Evolutionary conservation across 2,888 invertebrate genomes (phyloP).

Genomic region (Drosophila kuntzei): DNA sequence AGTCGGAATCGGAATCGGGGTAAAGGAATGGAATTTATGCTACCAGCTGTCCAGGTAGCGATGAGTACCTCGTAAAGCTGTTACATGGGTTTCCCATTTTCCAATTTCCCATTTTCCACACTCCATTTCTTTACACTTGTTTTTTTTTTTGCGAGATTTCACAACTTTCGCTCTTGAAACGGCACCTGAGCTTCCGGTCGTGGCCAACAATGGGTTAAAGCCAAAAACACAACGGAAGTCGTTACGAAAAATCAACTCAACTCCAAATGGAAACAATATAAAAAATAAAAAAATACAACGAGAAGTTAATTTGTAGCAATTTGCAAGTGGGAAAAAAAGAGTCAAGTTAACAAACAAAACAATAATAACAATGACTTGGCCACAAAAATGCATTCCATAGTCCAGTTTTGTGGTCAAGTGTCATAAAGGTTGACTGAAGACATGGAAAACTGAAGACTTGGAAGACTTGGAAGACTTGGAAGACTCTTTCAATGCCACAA

Average conservation of each 20-base stretch:
- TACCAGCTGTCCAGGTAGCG: slow-evolving; percentile 19
- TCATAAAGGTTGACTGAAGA: slow-evolving; percentile 58
- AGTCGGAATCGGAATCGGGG: neutral
- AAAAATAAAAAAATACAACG: slow-evolving; percentile 40
- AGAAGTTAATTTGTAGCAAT: slow-evolving; percentile 75
- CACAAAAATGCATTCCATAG: slow-evolving; percentile 22
- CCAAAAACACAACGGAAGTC: slow-evolving; percentile 62
- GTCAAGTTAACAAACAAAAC: slow-evolving; percentile 17
- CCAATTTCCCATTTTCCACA: neutral
- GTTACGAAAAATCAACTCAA: slow-evolving; percentile 54
- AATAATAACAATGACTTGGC: slow-evolving; percentile 13
- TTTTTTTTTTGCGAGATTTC: slow-evolving; percentile 58
- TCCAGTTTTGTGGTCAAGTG: slow-evolving; percentile 71
- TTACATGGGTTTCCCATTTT: slow-evolving; percentile 72
- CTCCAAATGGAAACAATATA: slow-evolving; percentile 35
- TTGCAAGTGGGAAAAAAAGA: slow-evolving; percentile 60
- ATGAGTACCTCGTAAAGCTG: slow-evolving; percentile 17
- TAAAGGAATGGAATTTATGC: slow-evolving; percentile 28
- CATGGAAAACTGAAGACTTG: slow-evolving; percentile 3
- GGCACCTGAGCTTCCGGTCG: slow-evolving; percentile 61
- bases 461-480: slow-evolving; percentile 7
- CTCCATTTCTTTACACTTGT: neutral
- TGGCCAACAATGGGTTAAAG: slow-evolving; percentile 69
- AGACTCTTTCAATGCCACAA: slow-evolving; percentile 15
- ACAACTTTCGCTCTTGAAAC: slow-evolving; percentile 75